phyloP scores from a whole-genome alignment of 2,888 invertebrate genomes.

The Pheosia tremula region DNA sequence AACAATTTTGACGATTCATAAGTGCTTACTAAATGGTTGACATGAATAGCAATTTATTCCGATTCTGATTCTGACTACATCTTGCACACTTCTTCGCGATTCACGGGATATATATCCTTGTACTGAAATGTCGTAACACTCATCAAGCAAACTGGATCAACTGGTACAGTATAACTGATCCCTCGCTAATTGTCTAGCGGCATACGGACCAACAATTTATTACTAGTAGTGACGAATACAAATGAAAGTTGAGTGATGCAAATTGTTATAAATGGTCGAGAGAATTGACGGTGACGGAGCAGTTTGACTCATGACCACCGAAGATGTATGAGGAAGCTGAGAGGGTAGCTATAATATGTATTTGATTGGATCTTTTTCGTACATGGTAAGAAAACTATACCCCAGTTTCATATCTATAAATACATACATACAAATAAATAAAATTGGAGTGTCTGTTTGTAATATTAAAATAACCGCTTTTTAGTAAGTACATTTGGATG shows the following conservation, averaged over 20 bases:
- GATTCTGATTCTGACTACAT: neutral
- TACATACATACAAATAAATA: no score
- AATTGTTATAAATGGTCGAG: neutral
- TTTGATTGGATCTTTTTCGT: no score
- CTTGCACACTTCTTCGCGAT: neutral
- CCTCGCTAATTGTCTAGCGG: neutral
- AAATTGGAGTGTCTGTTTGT: no score
- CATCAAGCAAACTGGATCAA: slow-evolving; percentile 33
- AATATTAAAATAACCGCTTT: no score
- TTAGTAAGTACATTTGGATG: no score
- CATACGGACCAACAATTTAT: neutral
- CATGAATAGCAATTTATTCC: no score
- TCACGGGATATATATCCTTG: neutral
- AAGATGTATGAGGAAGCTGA: no score
- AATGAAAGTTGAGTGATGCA: neutral
- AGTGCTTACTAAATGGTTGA: no score
- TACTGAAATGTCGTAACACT: slow-evolving; percentile 37
- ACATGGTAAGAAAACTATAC: no score
- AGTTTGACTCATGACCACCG: neutral
- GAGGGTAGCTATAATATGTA: no score
- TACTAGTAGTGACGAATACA: neutral
- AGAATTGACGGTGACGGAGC: neutral
- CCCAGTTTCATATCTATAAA: no score
- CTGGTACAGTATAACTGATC: slow-evolving; percentile 8
- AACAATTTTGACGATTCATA: no score